Conservation (phyloP, 2,113 vertebrate species). For the Bungarus multicinctus region DNA sequence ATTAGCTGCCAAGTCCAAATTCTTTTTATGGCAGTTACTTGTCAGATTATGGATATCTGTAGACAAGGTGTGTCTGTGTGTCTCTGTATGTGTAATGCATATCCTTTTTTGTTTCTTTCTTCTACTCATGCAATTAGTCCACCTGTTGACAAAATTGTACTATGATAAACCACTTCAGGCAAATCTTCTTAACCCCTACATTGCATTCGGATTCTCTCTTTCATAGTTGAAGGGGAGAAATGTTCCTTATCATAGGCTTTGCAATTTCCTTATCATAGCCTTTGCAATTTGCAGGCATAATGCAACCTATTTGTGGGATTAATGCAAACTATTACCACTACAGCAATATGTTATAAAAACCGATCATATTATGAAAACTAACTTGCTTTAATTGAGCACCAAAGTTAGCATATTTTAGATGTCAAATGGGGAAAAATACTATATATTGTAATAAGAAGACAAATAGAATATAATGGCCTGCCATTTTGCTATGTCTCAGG, state of each 20-base stretch:
- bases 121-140: constrained; percentile 16
- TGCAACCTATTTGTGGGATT: background rate
- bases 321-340: constrained; percentile 27
- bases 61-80: background rate
- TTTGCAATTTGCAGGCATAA: background rate
- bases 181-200: constrained; percentile 44
- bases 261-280: constrained; percentile 19
- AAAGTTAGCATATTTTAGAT: constrained; percentile 35
- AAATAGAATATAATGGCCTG: background rate
- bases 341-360: constrained; percentile 31
- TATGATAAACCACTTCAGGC: constrained; percentile 39
- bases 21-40: constrained; percentile 25
- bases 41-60: constrained; percentile 20
- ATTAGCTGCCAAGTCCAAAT: constrained; percentile 40
- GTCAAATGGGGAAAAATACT: background rate
- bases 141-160: constrained; percentile 52
- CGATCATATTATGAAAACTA: constrained; percentile 6
- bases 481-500: background rate
- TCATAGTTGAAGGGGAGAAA: constrained; percentile 24
- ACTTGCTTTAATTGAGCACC: constrained; percentile 26
- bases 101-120: constrained; percentile 15
- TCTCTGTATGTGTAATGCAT: constrained; percentile 10
- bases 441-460: background rate
- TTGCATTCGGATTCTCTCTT: constrained; percentile 41
- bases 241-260: background rate